A percentile compares a stretch with the other conserved stretches of the same genome.
Conservation (phyloP, 1,140 invertebrate species). For the Nylanderia fulva region DNA sequence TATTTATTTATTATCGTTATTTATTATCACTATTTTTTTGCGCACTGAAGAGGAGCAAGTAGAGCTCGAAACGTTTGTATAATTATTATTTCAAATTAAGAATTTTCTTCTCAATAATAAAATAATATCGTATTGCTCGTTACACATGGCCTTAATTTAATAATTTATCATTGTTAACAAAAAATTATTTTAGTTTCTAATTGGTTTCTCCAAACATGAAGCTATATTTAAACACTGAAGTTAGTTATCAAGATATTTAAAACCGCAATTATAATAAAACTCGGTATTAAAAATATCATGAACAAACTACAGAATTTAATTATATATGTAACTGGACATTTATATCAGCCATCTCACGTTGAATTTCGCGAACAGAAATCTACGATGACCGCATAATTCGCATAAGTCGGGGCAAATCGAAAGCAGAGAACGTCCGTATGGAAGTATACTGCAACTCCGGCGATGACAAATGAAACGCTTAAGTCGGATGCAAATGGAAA, state of each 20-base stretch:
- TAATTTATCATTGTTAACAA: too few species aligned
- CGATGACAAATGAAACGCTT: conserved; percentile 62
- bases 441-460: conserved; percentile 39
- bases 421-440: conserved; percentile 30
- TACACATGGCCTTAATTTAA: too few species aligned
- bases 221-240: neutral
- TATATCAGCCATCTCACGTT: neutral
- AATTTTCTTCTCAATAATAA: too few species aligned
- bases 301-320: conserved; percentile 29
- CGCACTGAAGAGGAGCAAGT: too few species aligned
- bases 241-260: neutral
- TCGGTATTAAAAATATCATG: neutral
- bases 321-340: neutral
- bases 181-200: neutral
- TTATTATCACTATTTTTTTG: too few species aligned
- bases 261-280: neutral
- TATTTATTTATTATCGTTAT: too few species aligned
- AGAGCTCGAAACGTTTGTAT: too few species aligned
- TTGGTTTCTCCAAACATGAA: neutral
- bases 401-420: conserved; percentile 45
- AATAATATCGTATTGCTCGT: too few species aligned
- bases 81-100: too few species aligned
- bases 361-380: conserved; percentile 23
- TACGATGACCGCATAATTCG: conserved; percentile 39
- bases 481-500: conserved; percentile 59